Percentiles rank a stretch among this genome's conserved stretches.
phyloP scores from a whole-genome alignment of 2,888 invertebrate species.

The Xanthorhoe spadicearia region DNA sequence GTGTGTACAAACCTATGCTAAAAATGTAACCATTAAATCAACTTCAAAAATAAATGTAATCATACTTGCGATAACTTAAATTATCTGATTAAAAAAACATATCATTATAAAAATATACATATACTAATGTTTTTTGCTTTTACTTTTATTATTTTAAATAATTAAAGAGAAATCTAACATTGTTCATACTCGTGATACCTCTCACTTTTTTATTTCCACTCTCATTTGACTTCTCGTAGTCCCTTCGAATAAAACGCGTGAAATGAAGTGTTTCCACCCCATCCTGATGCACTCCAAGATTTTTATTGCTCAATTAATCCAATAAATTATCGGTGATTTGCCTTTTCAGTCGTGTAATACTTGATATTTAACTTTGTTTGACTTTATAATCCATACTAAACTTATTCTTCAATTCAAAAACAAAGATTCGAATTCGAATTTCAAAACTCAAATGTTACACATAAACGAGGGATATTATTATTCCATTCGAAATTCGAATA shows the following conservation, averaged over 20 bases:
- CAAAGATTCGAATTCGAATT: too few species aligned
- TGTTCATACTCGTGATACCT: constrained; percentile 11
- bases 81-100: too few species aligned
- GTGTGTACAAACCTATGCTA: too few species aligned
- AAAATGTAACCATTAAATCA: too few species aligned
- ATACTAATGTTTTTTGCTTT: too few species aligned
- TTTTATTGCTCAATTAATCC: constrained; percentile 79
- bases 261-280: constrained; percentile 80
- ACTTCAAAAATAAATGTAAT: too few species aligned
- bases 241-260: constrained; percentile 78
- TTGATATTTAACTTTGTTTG: constrained; percentile 51
- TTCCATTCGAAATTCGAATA: too few species aligned
- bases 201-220: constrained; percentile 47
- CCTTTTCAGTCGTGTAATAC: constrained; percentile 54
- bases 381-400: constrained; percentile 16
- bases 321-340: constrained; percentile 63
- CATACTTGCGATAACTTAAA: too few species aligned
- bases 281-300: constrained; percentile 60
- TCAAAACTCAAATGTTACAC: too few species aligned
- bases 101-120: too few species aligned
- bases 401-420: neutral
- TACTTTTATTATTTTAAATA: too few species aligned
- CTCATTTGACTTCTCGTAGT: constrained; percentile 49
- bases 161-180: neutral
- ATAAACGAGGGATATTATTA: too few species aligned